Evolutionary conservation across 2,888 invertebrate species (phyloP), one percentile per base, ranked within the genome.

Genomic region (Laspeyria flexula): DNA sequence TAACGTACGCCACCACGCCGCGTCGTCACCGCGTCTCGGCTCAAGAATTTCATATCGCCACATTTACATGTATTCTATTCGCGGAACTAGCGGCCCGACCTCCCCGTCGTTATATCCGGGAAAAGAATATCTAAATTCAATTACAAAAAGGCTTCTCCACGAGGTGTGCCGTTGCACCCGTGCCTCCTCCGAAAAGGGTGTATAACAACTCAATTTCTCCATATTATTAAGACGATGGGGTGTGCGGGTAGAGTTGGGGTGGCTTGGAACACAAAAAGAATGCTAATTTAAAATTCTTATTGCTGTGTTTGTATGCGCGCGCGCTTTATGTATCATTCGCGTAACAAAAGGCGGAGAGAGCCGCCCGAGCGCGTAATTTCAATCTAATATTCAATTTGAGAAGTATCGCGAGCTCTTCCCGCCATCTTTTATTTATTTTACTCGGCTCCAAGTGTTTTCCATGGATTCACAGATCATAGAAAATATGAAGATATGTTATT

Each of bases 231-330:
- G 90, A 88, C 83, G 81, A 78, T 75, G 83, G 88, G 86, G 85
- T 75, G 82, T 77, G 84, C 67, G 84, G 82, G 81, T 75, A 78
- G 81, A 71, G 71, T 65, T 75, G 71, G 90, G 89, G 89, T 86
- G 85, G 88, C 79, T 62, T 73, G 82, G 80, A 83, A 79, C 85
- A 90, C 89, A 90, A 90, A 90, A 92, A 92, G 89, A 90, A 91
- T 90, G 91, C 92, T 90, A 91, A 92, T 92, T 92, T 91, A 88
- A 91, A 90, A 91, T 90, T 90, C 89, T 85, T 90, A 90, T 90
- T 90, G 84, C 85, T 79, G 78, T 85, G 87, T 89, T 86, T 85
- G 86, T 90, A 87, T 90, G 91, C 91, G 90, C 90, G 84, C 85
- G 88, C 89, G 90, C 89, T 85, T 85, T 90, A 87, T 89, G 85